Evolutionary conservation across 1,140 invertebrate genomes (phyloP).

Genomic region (Aphaenogaster ashmeadi): DNA sequence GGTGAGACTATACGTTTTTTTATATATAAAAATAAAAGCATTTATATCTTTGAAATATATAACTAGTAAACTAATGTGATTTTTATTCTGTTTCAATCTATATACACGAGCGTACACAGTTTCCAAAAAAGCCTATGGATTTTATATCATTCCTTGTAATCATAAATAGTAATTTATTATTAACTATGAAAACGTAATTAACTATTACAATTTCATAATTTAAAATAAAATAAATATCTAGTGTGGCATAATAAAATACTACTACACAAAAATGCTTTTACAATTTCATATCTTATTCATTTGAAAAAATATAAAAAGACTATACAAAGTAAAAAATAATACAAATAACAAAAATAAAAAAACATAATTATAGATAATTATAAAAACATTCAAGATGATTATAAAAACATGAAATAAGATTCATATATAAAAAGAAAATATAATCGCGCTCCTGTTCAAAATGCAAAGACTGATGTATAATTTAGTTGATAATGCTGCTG

Average conservation of each 20-base stretch:
- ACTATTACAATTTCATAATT: background rate
- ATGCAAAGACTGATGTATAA: conserved; percentile 4
- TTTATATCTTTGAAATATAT: background rate
- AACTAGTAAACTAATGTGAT: background rate
- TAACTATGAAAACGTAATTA: background rate
- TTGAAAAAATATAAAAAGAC: background rate
- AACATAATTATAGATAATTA: background rate
- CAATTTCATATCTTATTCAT: too few species aligned
- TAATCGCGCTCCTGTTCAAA: background rate
- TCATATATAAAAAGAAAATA: background rate
- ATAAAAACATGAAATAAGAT: background rate
- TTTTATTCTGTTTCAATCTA: background rate
- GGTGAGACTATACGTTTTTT: background rate
- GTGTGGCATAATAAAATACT: too few species aligned
- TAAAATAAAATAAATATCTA: background rate
- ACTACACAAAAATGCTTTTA: too few species aligned
- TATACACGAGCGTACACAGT: background rate
- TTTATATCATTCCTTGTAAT: background rate
- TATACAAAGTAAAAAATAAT: background rate
- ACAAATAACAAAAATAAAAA: background rate
- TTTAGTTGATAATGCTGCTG: background rate
- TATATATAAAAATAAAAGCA: background rate
- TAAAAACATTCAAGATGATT: background rate
- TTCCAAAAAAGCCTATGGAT: background rate
- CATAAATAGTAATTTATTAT: background rate